Evolutionary conservation across 2,113 vertebrate species (phyloP), one percentile per base, ranked within the genome.

Genomic region (Stegastes partitus): DNA sequence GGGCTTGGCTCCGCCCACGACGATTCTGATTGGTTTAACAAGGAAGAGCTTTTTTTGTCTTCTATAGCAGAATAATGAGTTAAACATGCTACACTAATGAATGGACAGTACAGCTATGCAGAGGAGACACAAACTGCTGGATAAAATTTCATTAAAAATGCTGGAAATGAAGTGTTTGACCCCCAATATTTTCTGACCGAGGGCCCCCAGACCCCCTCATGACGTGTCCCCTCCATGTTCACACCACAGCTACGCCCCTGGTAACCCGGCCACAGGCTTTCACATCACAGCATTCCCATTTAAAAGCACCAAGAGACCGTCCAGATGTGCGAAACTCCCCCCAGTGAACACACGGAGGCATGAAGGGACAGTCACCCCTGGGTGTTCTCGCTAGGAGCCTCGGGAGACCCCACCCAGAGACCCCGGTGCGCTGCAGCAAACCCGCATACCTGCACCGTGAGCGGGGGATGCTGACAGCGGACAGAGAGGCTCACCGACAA

Each of bases 341-440:
- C 10, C 26, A 47, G 4, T 2, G 12, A 58, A 3, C 14, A 12
- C n/a, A 51, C 37, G 11, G 19, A 44, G 7, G 26, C 59, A 28
- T 53, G n/a, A 37, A 23, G 51, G 22, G 4, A 58, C n/a, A 2
- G 53, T n/a, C 54, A 58, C n/a, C 5, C 34, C 3, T 21, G n/a
- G 23, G 49, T 77, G 23, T 14, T 19, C n/a, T n/a, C 31, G 34
- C 4, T 37, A 28, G 16, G 4, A 37, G 54, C 53, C 66, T 42
- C 31, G 34, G 16, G 55, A 77, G 78, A 84, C 78, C 81, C 79
- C 87, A 74, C 83, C 84, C 82, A 54, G 75, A 67, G 42, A 76
- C 55, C 75, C 83, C 62, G 2, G 31, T 2, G 47, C 72, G 61
- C 74, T 71, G 79, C 79, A 66, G 77, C 54, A 49, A 69, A 0